Conservation (phyloP, 2,113 vertebrate genomes). For the Callionymus lyra region DNA sequence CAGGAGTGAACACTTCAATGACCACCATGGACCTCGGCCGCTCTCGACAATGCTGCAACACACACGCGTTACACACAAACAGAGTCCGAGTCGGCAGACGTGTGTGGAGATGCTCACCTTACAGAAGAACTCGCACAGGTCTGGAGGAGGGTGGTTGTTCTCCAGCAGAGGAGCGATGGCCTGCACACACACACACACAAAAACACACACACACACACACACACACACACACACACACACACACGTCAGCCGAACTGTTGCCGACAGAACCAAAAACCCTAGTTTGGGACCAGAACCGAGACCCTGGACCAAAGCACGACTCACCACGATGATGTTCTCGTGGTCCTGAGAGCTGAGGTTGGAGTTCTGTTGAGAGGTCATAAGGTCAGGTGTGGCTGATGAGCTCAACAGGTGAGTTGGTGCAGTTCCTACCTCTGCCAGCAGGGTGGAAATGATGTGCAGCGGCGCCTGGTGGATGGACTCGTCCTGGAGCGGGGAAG, state of each 20-base stretch:
- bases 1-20: constrained; percentile 96
- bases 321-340: constrained; percentile 98
- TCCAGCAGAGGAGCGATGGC: constrained; percentile 96
- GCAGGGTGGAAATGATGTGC: constrained; percentile 96
- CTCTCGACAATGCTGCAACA: constrained; percentile 89
- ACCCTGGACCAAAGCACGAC: constrained; percentile 17
- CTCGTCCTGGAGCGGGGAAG: constrained; percentile 91
- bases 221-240: constrained; percentile 14
- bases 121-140: constrained; percentile 99
- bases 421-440: constrained; percentile 86
- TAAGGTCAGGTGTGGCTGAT: neutral
- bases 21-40: constrained; percentile 97
- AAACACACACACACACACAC: too few relatives aligned
- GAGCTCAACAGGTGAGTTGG: neutral
- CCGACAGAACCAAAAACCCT: constrained; percentile 2
- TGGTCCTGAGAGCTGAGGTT: constrained; percentile 94
- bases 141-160: constrained; percentile 97
- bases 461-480: constrained; percentile 95
- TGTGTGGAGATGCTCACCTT: constrained; percentile 71
- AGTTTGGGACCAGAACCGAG: constrained; percentile 6
- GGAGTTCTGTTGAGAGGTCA: constrained; percentile 72
- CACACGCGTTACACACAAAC: too few relatives aligned
- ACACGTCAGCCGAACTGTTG: constrained; percentile 13
- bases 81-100: too few relatives aligned
- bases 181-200: constrained; percentile 54